A percentile compares a stretch with the other conserved stretches of the same genome.
Conservation (phyloP, 2,113 vertebrate genomes). For the Gulo gulo region DNA sequence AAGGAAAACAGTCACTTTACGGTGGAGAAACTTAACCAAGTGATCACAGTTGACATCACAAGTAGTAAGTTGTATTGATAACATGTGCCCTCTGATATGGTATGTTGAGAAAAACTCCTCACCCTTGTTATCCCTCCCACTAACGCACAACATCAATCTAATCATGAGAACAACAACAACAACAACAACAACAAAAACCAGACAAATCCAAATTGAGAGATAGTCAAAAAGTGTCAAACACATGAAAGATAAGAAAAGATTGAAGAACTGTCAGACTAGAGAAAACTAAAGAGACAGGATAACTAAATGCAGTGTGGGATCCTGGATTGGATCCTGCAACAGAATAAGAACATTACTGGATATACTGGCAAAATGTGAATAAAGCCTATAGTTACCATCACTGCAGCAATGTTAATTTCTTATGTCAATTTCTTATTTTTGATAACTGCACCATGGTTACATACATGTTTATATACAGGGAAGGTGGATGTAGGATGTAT, state of each 20-base stretch:
- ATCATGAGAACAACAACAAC: background rate
- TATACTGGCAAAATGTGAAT: background rate
- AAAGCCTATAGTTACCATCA: background rate
- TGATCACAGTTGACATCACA: background rate
- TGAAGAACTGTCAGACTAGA: background rate
- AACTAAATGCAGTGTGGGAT: background rate
- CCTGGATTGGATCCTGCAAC: background rate
- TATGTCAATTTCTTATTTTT: background rate
- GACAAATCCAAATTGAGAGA: background rate
- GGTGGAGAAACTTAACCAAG: background rate
- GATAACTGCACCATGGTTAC: background rate
- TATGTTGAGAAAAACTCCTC: background rate
- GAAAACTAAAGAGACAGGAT: background rate
- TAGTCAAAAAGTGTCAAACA: background rate
- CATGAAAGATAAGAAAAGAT: background rate
- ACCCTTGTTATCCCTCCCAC: background rate
- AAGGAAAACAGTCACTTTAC: background rate
- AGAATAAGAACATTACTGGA: background rate
- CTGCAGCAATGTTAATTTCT: background rate
- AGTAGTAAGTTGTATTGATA: background rate
- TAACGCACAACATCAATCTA: background rate
- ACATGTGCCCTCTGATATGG: background rate
- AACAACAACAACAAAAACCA: background rate
- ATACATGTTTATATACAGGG: background rate
- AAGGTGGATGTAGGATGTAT: background rate